Percentiles rank a stretch among this genome's conserved stretches.
Conservation (phyloP, 2,113 vertebrate genomes). For the Platichthys stellatus region DNA sequence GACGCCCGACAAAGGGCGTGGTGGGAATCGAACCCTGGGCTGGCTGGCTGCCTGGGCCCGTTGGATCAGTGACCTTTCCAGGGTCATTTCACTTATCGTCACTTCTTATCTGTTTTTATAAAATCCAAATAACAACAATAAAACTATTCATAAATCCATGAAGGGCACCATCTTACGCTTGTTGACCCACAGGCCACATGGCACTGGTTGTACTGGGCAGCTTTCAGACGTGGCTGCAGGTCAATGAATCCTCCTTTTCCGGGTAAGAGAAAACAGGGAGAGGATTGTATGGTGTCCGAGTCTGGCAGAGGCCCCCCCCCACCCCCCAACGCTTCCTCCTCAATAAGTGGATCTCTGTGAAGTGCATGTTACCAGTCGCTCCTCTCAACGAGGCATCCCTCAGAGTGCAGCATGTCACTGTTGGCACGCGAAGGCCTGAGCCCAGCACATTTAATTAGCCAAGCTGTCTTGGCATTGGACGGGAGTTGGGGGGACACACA, state of each 20-base stretch:
- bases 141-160: background rate
- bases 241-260: background rate
- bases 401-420: conserved; percentile 60
- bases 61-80: too few species aligned
- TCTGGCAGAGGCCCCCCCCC: too few species aligned
- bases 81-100: too few species aligned
- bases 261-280: background rate
- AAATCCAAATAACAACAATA: too few species aligned
- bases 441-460: conserved; percentile 68
- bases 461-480: conserved; percentile 67
- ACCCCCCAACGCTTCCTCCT: background rate
- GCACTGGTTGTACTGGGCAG: conserved; percentile 1
- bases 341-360: conserved; percentile 22
- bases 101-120: too few species aligned
- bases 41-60: too few species aligned
- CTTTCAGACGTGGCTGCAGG: background rate
- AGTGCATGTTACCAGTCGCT: background rate
- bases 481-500: conserved; percentile 43
- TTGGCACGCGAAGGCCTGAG: conserved; percentile 66
- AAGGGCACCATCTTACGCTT: background rate
- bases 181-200: background rate
- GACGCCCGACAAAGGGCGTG: too few species aligned
- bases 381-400: conserved; percentile 55
- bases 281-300: background rate
- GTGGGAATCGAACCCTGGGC: too few species aligned